Conservation (phyloP, 2,888 invertebrate genomes). For the Cheilosia soror region DNA sequence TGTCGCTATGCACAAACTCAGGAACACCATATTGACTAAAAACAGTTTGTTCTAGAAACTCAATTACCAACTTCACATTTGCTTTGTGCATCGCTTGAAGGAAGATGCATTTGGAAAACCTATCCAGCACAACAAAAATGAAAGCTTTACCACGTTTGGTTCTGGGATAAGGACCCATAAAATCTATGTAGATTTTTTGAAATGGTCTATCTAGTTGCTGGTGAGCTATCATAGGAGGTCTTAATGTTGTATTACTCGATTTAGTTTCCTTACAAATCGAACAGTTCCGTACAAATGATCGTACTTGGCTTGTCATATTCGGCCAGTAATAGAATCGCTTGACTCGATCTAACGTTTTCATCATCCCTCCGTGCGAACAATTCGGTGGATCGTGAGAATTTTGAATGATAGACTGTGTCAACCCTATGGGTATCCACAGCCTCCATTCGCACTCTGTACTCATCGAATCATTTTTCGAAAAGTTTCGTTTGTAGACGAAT, state of each 20-base stretch:
- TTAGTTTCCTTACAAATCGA: neutral
- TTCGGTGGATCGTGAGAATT: neutral
- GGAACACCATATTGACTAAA: slow-evolving; percentile 9
- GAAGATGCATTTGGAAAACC: neutral
- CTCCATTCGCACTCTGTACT: neutral
- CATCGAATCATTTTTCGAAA: neutral
- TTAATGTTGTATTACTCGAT: neutral
- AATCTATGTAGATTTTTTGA: neutral
- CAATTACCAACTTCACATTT: neutral
- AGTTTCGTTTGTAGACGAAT: neutral
- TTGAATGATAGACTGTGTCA: neutral
- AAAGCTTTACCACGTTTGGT: neutral
- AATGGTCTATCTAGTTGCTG: neutral
- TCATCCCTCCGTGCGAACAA: neutral
- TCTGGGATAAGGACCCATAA: neutral
- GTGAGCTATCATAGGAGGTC: neutral
- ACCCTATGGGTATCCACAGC: slow-evolving; percentile 1
- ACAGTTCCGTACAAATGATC: neutral
- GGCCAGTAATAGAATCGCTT: neutral
- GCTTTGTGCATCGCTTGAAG: slow-evolving; percentile 1
- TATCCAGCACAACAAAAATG: neutral
- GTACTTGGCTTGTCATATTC: neutral
- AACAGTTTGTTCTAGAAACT: neutral
- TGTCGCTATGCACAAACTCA: neutral
- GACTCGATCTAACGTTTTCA: neutral